Base-by-base conservation (phyloP, 2,113 vertebrate genomes). In the Chloroceryle aenea region DNA sequence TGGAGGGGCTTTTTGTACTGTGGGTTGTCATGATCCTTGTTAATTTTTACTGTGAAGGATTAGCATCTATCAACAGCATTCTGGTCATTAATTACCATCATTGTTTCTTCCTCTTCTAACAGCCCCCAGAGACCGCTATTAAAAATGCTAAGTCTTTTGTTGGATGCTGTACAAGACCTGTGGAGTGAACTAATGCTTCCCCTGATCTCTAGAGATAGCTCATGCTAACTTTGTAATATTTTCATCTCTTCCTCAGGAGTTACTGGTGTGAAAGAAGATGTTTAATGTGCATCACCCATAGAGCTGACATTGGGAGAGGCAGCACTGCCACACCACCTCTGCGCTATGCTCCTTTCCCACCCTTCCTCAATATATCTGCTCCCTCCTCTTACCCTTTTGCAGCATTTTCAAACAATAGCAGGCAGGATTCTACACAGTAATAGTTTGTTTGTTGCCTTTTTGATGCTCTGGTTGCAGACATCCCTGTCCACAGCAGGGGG, bases 261-360 rank as follows among this genome's bases (percentile, higher is more conserved):
- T 64, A 42, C 29, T 9, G 8, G 56, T 38, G 34, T 20, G 6
- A 8, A 50, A 50, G 50, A 34, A 14, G 66, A 4, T 30, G n/a
- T 15, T 3, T 3, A 21, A 45, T 67, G 38, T 32, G 15, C 61
- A 32, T 30, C n/a, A 7, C 15, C 43, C 81, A 22, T 8, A 6
- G 25, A 40, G 59, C 53, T 59, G 64, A 8, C 7, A 0, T 3
- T 6, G 32, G 48, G 19, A 83, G 21, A 61, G 59, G 36, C 59
- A 32, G 76, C 30, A 3, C 19, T 43, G 67, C n/a, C 48, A 7
- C 17, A 1, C 26, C 55, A 26, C 50, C n/a, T 36, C 14, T 50
- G 34, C 29, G 19, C 43, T 2, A 0, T 8, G 30, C 11, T 25
- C 14, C 18, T 23, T 32, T 43, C 32, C 52, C 6, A 12, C 32